Conservation (phyloP, 2,113 vertebrate species). For the Thunnus maccoyii region DNA sequence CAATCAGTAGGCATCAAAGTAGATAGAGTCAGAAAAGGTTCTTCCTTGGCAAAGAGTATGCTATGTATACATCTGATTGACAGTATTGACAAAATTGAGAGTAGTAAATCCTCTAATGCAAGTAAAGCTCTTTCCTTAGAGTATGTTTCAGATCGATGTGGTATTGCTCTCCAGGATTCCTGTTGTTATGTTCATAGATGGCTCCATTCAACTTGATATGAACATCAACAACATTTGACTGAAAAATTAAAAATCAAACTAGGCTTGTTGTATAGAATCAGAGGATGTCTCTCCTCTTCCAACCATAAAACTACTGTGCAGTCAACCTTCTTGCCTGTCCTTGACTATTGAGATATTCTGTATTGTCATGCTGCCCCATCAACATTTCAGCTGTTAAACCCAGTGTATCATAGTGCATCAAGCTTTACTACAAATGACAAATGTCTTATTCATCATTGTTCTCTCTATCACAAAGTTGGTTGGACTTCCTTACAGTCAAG, state of each 20-base stretch:
- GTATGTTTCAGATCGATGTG: conserved; percentile 89
- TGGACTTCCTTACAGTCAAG: no score
- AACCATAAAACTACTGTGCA: no score
- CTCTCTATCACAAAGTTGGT: no score
- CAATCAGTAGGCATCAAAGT: conserved; percentile 57
- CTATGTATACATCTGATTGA: not conserved
- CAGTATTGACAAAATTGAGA: not conserved
- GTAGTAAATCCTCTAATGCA: conserved; percentile 67
- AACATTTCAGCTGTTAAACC: no score
- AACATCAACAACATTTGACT: conserved; percentile 88
- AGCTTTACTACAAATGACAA: no score
- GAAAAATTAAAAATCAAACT: conserved; percentile 47
- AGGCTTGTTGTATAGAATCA: not conserved
- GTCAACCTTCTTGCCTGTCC: no score
- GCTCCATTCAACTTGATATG: conserved; percentile 87
- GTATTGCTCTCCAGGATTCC: conserved; percentile 82
- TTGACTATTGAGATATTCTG: no score
- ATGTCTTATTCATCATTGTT: no score
- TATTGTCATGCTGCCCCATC: no score
- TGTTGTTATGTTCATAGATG: conserved; percentile 86
- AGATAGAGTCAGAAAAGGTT: conserved; percentile 13
- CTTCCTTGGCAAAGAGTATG: not conserved
- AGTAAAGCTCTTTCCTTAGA: conserved; percentile 88
- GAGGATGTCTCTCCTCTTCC: conserved; percentile 74
- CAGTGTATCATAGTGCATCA: no score